These are phyloP conservation scores for Drosophila nr. perissopoda DNA, from an alignment of 2,888 invertebrate species.

Conservation along the genomic window DNA sequence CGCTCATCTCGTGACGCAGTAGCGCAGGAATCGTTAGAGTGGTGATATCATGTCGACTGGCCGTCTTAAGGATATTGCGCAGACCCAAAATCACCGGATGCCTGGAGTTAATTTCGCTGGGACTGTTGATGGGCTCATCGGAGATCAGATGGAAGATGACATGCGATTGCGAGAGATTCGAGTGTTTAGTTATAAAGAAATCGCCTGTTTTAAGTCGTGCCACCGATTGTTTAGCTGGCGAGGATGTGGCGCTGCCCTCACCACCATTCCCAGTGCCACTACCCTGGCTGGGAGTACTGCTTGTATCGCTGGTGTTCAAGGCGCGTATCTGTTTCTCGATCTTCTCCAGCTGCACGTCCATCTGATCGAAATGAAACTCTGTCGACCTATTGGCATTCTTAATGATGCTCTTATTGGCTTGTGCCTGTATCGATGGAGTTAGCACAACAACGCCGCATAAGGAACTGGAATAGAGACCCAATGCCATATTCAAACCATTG, in stretches of 20 bases:
- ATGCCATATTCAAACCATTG: constrained; percentile 92
- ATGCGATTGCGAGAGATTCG: constrained; percentile 97
- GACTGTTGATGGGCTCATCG: constrained; percentile 89
- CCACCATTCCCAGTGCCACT: constrained; percentile 49
- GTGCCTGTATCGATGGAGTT: constrained; percentile 85
- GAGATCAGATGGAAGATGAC: constrained; percentile 97
- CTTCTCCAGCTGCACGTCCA: constrained; percentile 92
- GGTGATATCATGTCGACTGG: constrained; percentile 97
- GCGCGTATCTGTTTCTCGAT: constrained; percentile 87
- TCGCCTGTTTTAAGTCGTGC: constrained; percentile 91
- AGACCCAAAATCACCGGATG: constrained; percentile 98
- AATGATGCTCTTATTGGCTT: constrained; percentile 83
- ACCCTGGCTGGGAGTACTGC: constrained; percentile 60
- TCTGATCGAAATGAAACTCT: constrained; percentile 94
- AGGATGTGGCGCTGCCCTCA: constrained; percentile 66
- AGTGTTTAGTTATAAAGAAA: constrained; percentile 94
- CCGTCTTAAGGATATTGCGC: constrained; percentile 96
- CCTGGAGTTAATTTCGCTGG: constrained; percentile 96
- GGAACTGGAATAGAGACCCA: constrained; percentile 96
- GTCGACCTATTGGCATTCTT: constrained; percentile 88
- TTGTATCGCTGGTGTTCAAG: constrained; percentile 75
- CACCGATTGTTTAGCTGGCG: constrained; percentile 85
- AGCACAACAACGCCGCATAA: constrained; percentile 94
- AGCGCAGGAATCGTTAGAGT: constrained; percentile 96
- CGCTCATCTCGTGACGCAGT: constrained; percentile 96